Conservation (phyloP, 2,888 invertebrate species). For the Pachycephus smyrnensis region DNA sequence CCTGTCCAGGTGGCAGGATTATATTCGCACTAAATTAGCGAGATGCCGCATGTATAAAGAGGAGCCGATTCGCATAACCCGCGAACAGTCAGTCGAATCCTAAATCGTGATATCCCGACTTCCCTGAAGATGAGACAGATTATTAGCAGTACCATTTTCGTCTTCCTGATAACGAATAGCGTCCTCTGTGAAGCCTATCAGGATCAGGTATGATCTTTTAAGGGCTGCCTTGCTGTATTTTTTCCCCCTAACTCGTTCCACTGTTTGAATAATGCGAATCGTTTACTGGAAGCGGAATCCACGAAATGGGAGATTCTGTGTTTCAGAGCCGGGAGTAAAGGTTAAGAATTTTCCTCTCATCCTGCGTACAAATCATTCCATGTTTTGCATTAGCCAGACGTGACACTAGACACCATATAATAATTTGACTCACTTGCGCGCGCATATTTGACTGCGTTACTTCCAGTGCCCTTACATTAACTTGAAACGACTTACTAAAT, state of each 20-base stretch:
- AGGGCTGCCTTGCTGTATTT: neutral
- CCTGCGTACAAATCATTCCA: neutral
- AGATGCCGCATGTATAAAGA: neutral
- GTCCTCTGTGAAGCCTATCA: neutral
- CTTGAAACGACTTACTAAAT: neutral
- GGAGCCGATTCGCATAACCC: neutral
- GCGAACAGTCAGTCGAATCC: neutral
- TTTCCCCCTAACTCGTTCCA: neutral
- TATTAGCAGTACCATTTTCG: neutral
- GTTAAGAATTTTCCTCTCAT: neutral
- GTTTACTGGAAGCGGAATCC: neutral
- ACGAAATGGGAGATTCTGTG: neutral
- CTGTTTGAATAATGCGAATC: too few species aligned
- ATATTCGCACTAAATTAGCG: neutral
- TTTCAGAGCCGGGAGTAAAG: neutral
- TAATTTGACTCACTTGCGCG: neutral
- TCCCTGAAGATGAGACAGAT: neutral
- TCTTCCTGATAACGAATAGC: neutral
- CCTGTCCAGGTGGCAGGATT: neutral
- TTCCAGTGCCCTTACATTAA: neutral
- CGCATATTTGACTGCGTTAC: neutral
- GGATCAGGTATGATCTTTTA: neutral
- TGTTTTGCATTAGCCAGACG: neutral
- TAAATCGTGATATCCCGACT: neutral
- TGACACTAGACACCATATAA: neutral